Base-by-base conservation (phyloP, 2,888 invertebrate species). In the Abscondita cerata region DNA sequence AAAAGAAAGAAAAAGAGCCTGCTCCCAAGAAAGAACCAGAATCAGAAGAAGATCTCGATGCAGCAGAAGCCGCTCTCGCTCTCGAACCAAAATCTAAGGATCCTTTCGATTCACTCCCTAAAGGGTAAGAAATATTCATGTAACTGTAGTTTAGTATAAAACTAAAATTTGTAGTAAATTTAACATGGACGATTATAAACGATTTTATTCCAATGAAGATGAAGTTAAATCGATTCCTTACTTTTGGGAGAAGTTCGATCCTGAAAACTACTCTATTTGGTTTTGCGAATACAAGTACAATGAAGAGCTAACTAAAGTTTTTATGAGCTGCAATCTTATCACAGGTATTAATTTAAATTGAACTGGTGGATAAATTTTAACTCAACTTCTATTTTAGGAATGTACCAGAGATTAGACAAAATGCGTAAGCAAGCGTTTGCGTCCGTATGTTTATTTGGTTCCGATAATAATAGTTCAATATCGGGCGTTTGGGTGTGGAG, bases 301-400 rank as follows among this genome's bases (percentile, higher is more conserved):
- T 63, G 86, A 95, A 62, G 98, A 99, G 79, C 87, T 98, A 16
- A 85, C 90, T 68, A 92, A 94, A 82, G 89, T 92, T 44, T 98
- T 97, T 85, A 98, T 98, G 98, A 96, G 95, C 80, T 96, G 97
- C 82, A 99, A 99, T 84, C 89, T 99, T 60, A 96, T 99, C 78
- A 88, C 92, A 66, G 95, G 92, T 90, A 74, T n/a, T n/a, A n/a
- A n/a, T n/a, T n/a, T n/a, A n/a, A n/a, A n/a, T n/a, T n/a, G n/a
- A n/a, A n/a, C n/a, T n/a, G n/a, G n/a, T n/a, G n/a, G n/a, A n/a
- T n/a, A n/a, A n/a, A n/a, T n/a, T n/a, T n/a, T n/a, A n/a, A n/a
- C n/a, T n/a, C n/a, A n/a, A n/a, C n/a, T n/a, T n/a, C n/a, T n/a
- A n/a, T 44, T 78, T 11, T 80, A 91, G 95, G 98, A 72, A 97